Evolutionary conservation across 2,797 vertebrate genomes (phyloP), one percentile per base, ranked within the genome.

Genomic region (Macrochelys suwanniensis): DNA sequence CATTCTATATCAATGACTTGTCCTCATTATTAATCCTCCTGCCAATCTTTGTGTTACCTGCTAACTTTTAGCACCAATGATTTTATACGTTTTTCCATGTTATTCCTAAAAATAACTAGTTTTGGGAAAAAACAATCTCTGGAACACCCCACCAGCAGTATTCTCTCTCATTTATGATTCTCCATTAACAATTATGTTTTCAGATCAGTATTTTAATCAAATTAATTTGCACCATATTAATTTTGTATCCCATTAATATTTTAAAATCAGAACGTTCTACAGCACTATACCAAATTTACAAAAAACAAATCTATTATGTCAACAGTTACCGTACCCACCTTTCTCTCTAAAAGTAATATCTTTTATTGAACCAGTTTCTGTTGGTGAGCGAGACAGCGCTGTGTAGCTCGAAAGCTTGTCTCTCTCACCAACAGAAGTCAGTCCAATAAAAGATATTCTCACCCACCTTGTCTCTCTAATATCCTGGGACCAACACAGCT

Each of bases 221-320:
- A 53, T 88, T 74, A 45, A 91, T 92, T 11, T 84, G 88, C 89
- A 53, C 11, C 78, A 80, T 87, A 85, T 74, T 71, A n/a, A 85
- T 84, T 95, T 84, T 42, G 9, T 25, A 0, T 3, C 1, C 16
- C 5, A 33, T 81, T 51, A 78, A 93, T 87, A 42, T 25, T 92
- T 61, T 11, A 74, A 77, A 78, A 76, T 51, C 10, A 50, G 25
- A 83, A n/a, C 0, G 0, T 21, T 25, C 2, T 28, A 17, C 28
- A 85, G 11, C 12, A 87, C 47, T 89, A 89, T 93, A 88, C n/a
- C 50, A 80, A 92, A 94, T 13, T 61, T 50, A 74, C 59, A 79
- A 91, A 93, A 93, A 93, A 33, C 31, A 19, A 81, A 92, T 84
- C 21, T 33, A 84, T 93, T 74, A 78, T 11, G 80, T 51, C 26